A percentile compares a stretch with the other conserved stretches of the same genome.
phyloP scores from a whole-genome alignment of 1,140 invertebrate species.

The Agrypnia vestita region DNA sequence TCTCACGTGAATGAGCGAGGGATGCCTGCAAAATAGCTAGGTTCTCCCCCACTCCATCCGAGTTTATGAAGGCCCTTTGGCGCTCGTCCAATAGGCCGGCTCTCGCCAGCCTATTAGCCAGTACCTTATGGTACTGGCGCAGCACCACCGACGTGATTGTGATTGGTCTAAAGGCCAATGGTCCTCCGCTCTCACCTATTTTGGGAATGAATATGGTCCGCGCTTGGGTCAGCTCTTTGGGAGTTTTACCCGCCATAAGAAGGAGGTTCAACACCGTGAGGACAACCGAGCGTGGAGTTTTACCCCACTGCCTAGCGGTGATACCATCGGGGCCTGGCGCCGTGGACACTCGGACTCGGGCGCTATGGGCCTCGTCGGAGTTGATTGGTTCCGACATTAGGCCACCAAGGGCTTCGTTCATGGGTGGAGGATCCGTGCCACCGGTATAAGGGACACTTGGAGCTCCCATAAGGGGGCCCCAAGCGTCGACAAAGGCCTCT shows the following conservation, averaged over 20 bases:
- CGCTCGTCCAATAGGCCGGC: slow-evolving; percentile 60
- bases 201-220: background rate
- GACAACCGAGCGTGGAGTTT: background rate
- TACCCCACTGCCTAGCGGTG: slow-evolving; percentile 1
- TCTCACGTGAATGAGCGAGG: slow-evolving; percentile 62
- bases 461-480: background rate
- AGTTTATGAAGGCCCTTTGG: slow-evolving; percentile 64
- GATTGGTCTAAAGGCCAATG: slow-evolving; percentile 65
- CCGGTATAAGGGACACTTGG: background rate
- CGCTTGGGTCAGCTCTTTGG: background rate
- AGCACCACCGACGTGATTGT: slow-evolving; percentile 65
- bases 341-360: background rate
- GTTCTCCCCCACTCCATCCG: slow-evolving; percentile 64
- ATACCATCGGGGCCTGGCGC: too few species aligned
- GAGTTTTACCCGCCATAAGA: too few species aligned
- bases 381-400: background rate
- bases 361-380: background rate
- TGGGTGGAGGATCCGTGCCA: background rate
- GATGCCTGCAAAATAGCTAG: slow-evolving; percentile 63
- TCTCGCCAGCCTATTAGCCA: slow-evolving; percentile 62
- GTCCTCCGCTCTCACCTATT: slow-evolving; percentile 27
- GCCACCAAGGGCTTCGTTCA: background rate
- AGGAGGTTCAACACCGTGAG: background rate
- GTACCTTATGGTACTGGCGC: slow-evolving; percentile 63
- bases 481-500: background rate